Conservation (phyloP, 2,888 invertebrate genomes). For the Megaustenia siamemsis region DNA sequence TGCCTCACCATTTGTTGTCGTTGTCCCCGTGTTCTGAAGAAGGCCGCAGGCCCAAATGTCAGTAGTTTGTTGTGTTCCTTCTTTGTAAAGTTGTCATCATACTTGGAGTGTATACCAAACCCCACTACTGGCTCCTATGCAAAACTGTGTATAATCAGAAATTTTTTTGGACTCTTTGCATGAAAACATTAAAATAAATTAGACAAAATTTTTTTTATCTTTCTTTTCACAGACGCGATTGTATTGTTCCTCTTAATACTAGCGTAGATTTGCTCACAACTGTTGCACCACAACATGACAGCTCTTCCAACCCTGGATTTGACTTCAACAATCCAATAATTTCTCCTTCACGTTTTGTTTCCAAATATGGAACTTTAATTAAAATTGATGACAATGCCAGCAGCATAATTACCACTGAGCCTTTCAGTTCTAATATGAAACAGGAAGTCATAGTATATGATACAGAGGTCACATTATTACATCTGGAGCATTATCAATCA, state of each 20-base stretch:
- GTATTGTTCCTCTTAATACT: too few species aligned
- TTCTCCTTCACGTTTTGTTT: background rate
- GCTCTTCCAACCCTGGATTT: background rate
- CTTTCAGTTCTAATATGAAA: background rate
- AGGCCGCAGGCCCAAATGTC: too few species aligned
- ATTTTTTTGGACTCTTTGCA: too few species aligned
- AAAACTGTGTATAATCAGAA: too few species aligned
- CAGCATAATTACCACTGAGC: background rate
- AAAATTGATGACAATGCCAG: background rate
- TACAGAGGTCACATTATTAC: slow-evolving; percentile 68
- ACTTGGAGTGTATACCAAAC: too few species aligned
- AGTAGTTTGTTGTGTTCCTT: too few species aligned
- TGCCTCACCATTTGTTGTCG: too few species aligned
- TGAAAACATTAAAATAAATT: background rate
- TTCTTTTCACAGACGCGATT: background rate
- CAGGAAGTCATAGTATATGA: slow-evolving; percentile 65
- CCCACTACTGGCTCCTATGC: too few species aligned
- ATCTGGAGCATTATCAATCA: slow-evolving; percentile 76
- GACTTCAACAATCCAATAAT: slow-evolving; percentile 21
- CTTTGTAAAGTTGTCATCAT: too few species aligned
- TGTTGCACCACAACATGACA: too few species aligned
- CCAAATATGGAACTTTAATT: background rate
- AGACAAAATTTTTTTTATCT: background rate
- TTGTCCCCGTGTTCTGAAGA: too few species aligned
- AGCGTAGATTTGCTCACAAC: too few species aligned